A percentile compares a stretch with the other conserved stretches of the same genome.
Conservation (phyloP, 2,888 invertebrate genomes). For the Brenthis ino region DNA sequence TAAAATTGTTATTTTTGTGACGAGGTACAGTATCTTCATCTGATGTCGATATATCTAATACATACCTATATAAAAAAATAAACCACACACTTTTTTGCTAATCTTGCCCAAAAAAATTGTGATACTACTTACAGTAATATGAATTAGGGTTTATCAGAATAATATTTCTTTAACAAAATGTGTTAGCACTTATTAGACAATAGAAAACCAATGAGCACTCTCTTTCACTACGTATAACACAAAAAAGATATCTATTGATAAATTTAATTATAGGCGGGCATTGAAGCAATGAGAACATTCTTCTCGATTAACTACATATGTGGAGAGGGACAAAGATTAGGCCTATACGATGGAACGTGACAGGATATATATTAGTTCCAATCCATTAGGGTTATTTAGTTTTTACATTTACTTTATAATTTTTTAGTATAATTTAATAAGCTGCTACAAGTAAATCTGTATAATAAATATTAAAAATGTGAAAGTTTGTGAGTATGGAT, state of each 20-base stretch:
- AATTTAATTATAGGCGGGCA: conserved; percentile 45
- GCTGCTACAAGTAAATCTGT: neutral
- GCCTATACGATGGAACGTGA: conserved; percentile 30
- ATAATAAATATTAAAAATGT: too few relatives aligned
- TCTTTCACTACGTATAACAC: conserved; percentile 9
- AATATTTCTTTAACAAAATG: neutral
- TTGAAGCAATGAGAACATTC: conserved; percentile 44
- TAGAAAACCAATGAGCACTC: conserved; percentile 7
- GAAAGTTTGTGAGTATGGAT: too few relatives aligned
- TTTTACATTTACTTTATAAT: neutral
- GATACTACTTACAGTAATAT: too few relatives aligned
- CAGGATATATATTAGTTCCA: conserved; percentile 33
- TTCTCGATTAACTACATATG: conserved; percentile 49
- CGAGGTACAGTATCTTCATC: neutral
- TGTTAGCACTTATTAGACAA: neutral
- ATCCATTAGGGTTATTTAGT: conserved; percentile 9
- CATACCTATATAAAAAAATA: neutral
- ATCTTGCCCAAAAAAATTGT: too few relatives aligned
- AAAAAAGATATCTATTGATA: conserved; percentile 38
- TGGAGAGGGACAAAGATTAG: conserved; percentile 48
- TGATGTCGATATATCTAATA: neutral
- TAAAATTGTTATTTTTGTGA: conserved; percentile 3
- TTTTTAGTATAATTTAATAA: neutral
- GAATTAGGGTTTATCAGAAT: too few relatives aligned
- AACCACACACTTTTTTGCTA: too few relatives aligned